Percentiles rank a stretch among this genome's conserved stretches.
These are phyloP conservation scores for Dryobotodes eremita DNA, from an alignment of 2,888 invertebrate genomes.

Conservation along the genomic window DNA sequence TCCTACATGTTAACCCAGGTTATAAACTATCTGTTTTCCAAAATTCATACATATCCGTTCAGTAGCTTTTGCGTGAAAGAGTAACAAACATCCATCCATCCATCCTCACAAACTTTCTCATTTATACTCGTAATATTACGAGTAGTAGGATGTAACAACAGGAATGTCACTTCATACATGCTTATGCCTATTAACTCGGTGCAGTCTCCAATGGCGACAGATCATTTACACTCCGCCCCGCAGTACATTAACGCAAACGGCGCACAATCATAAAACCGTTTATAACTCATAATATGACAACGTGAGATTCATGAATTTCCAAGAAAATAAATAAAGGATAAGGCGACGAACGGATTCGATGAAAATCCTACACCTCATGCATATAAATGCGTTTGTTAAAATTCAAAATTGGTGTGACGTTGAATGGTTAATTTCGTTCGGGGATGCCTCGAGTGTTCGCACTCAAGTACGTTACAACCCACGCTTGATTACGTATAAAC, in stretches of 20 bases:
- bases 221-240: constrained; percentile 42
- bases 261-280: constrained; percentile 71
- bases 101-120: too few relatives aligned
- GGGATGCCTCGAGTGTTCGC: constrained; percentile 16
- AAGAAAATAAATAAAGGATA: constrained; percentile 78
- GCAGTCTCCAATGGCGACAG: constrained; percentile 33
- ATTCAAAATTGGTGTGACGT: constrained; percentile 74
- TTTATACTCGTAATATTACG: too few relatives aligned
- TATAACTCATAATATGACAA: constrained; percentile 75
- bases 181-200: constrained; percentile 26
- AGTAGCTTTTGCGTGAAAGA: too few relatives aligned
- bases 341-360: constrained; percentile 73
- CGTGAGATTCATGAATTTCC: constrained; percentile 78
- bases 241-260: constrained; percentile 47
- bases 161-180: constrained; percentile 32
- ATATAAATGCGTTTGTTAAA: constrained; percentile 81
- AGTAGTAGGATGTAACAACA: constrained; percentile 11
- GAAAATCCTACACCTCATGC: constrained; percentile 78
- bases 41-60: too few relatives aligned
- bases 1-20: too few relatives aligned
- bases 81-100: too few relatives aligned
- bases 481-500: constrained; percentile 46
- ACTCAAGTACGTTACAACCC: constrained; percentile 2
- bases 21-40: too few relatives aligned
- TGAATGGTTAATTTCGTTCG: constrained; percentile 67